phyloP scores from a whole-genome alignment of 2,113 vertebrate species.

The Etheostoma cragini region DNA sequence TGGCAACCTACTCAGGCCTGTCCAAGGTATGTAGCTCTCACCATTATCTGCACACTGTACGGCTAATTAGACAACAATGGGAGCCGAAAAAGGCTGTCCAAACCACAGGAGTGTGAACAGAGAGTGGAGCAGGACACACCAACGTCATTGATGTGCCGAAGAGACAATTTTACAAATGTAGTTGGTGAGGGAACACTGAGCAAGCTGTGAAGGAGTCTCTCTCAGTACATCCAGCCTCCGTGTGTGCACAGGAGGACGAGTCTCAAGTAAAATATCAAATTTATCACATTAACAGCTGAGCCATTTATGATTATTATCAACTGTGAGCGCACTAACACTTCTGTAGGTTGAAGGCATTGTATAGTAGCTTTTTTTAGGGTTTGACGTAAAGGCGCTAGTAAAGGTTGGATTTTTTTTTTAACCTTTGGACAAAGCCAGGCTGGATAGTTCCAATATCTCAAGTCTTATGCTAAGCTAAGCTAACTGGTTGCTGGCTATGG shows the following conservation, averaged over 20 bases:
- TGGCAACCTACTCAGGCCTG: constrained; percentile 47
- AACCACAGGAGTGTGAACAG: constrained; percentile 29
- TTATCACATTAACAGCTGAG: not conserved
- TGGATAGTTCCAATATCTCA: too few species aligned
- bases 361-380: too few species aligned
- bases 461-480: too few species aligned
- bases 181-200: constrained; percentile 47
- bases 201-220: constrained; percentile 32
- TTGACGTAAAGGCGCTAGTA: too few species aligned
- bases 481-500: too few species aligned
- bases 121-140: constrained; percentile 43
- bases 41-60: constrained; percentile 50
- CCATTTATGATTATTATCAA: not conserved
- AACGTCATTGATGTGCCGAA: constrained; percentile 16
- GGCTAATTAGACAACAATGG: constrained; percentile 73
- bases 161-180: constrained; percentile 15
- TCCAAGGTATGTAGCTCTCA: constrained; percentile 44
- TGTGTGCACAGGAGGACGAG: not conserved
- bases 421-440: too few species aligned
- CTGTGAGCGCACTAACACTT: not conserved
- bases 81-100: constrained; percentile 7
- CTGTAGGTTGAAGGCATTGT: not conserved
- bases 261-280: not conserved
- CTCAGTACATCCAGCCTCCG: not conserved
- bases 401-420: too few species aligned